These are phyloP conservation scores for Pagrus major DNA, from an alignment of 2,113 vertebrate species.

Conservation along the genomic window DNA sequence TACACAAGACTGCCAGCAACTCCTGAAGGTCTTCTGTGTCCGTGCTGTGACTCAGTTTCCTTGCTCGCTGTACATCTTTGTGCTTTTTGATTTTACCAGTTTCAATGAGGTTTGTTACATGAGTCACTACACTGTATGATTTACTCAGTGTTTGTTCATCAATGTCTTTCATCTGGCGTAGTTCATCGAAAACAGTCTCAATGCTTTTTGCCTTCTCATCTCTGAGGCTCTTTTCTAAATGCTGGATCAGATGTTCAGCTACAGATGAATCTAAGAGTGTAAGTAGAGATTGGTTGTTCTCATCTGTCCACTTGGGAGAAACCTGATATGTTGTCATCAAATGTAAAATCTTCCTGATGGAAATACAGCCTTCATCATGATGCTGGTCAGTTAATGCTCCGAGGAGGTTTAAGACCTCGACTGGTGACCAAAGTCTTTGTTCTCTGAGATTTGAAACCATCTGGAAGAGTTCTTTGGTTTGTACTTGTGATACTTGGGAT, in stretches of 20 bases:
- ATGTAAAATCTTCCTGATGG: slow-evolving; percentile 48
- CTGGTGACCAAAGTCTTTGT: no score
- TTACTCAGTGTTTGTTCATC: slow-evolving; percentile 45
- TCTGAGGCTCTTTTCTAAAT: not conserved
- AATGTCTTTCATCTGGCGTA: slow-evolving; percentile 27
- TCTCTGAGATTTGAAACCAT: slow-evolving; percentile 2
- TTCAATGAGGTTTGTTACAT: slow-evolving; percentile 25
- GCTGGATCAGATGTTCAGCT: not conserved
- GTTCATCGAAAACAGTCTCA: not conserved
- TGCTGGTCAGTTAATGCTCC: no score
- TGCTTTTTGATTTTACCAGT: slow-evolving; percentile 21
- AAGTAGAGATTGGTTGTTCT: not conserved
- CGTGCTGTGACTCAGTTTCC: not conserved
- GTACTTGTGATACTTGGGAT: not conserved
- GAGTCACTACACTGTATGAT: not conserved
- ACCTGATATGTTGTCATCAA: slow-evolving; percentile 34
- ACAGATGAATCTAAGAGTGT: not conserved
- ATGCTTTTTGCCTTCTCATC: not conserved
- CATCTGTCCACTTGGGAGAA: slow-evolving; percentile 21
- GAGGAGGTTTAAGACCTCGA: no score
- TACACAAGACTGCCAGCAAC: not conserved
- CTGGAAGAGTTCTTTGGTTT: not conserved
- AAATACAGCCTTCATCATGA: no score
- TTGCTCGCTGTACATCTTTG: slow-evolving; percentile 6
- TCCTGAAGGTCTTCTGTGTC: slow-evolving; percentile 20